Conservation (phyloP, 2,888 invertebrate species). For the Trachelus troglodyta region DNA sequence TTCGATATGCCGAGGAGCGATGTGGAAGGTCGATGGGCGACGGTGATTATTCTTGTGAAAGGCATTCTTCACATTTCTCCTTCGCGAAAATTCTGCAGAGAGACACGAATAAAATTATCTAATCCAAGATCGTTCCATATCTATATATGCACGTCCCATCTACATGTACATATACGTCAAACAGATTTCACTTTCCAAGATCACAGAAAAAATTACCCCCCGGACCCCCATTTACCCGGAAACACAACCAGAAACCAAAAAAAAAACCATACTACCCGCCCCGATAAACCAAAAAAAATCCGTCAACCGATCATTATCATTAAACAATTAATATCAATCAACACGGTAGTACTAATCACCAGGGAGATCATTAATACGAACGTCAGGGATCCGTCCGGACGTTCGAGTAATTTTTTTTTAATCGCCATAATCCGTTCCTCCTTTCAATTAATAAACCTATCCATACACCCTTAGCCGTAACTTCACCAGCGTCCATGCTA, state of each 20-base stretch:
- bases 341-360: not conserved
- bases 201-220: not conserved
- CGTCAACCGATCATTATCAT: not conserved
- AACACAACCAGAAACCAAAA: not conserved
- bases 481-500: not conserved
- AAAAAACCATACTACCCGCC: not conserved
- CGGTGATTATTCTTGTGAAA: not conserved
- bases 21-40: not conserved
- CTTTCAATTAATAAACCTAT: not conserved
- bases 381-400: not conserved
- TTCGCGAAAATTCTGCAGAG: not conserved
- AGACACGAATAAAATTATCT: not conserved
- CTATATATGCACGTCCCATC: too few species aligned
- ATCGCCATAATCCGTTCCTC: not conserved
- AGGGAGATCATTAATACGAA: not conserved
- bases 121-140: not conserved
- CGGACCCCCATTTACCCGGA: not conserved
- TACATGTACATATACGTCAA: not conserved
- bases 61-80: constrained; percentile 4
- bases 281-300: not conserved
- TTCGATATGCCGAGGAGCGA: not conserved
- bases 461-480: not conserved
- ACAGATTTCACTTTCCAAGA: not conserved
- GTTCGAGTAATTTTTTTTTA: not conserved
- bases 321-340: not conserved